These are phyloP conservation scores for Pterocles orientalis DNA, from an alignment of 2,113 vertebrate genomes.

Conservation along the genomic window DNA sequence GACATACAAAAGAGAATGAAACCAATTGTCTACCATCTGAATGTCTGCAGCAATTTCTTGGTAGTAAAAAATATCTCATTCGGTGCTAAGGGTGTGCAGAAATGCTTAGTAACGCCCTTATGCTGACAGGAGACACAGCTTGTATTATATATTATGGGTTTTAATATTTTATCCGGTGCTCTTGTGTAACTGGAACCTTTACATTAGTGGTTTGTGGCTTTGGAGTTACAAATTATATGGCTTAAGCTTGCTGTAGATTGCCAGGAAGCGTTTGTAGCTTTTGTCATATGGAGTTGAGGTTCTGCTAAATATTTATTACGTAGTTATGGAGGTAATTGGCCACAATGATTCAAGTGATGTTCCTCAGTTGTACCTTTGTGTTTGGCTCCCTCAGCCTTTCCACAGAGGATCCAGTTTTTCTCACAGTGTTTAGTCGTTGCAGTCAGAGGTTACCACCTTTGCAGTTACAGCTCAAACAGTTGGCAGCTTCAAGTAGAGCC, in stretches of 20 bases:
- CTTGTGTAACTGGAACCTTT: neutral
- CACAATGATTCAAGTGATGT: neutral
- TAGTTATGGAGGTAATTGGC: neutral
- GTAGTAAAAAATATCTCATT: neutral
- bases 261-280: neutral
- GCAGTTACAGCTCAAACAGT: neutral
- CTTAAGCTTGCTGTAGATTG: neutral
- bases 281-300: neutral
- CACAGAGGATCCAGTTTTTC: neutral
- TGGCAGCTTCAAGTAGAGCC: neutral
- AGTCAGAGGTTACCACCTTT: neutral
- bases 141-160: neutral
- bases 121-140: neutral
- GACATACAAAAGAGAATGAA: neutral
- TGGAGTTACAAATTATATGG: neutral
- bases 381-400: neutral
- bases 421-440: neutral
- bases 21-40: neutral
- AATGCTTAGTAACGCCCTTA: neutral
- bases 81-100: neutral
- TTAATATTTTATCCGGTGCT: conserved; percentile 14
- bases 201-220: neutral
- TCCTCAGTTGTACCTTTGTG: neutral
- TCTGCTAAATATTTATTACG: neutral
- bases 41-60: neutral